These are phyloP conservation scores for Cremastinae sp. DNA, from an alignment of 2,888 invertebrate species.

Conservation along the genomic window DNA sequence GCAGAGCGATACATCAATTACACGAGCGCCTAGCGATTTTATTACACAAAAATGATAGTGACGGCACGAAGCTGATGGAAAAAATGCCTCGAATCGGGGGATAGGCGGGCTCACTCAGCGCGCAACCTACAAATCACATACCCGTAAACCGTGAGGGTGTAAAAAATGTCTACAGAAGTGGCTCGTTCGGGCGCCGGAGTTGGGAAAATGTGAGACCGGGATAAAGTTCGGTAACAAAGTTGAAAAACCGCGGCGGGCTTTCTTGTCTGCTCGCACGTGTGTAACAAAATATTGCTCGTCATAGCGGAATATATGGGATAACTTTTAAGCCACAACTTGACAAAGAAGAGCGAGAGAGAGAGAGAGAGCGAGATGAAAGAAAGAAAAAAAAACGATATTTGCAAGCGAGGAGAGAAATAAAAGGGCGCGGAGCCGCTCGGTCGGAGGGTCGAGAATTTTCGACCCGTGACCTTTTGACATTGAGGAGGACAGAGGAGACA, in stretches of 20 bases:
- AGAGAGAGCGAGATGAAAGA: no score
- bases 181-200: no score
- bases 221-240: constrained; percentile 66
- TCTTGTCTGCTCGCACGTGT: not conserved
- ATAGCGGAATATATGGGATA: constrained; percentile 67
- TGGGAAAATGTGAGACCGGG: not conserved
- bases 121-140: not conserved
- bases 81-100: not conserved
- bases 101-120: not conserved
- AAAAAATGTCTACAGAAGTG: no score
- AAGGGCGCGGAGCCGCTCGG: no score
- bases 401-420: no score
- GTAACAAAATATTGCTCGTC: constrained; percentile 26
- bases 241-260: constrained; percentile 62
- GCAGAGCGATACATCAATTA: constrained; percentile 69
- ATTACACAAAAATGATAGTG: constrained; percentile 61
- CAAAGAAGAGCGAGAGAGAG: no score
- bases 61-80: constrained; percentile 39
- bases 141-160: not conserved
- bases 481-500: no score
- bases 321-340: constrained; percentile 69
- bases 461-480: no score
- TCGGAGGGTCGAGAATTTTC: no score
- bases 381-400: constrained; percentile 32
- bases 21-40: constrained; percentile 54